Conservation (phyloP, 37 sponge, comb jelly and placozoan species). For the Cladorhizidae sp. region DNA sequence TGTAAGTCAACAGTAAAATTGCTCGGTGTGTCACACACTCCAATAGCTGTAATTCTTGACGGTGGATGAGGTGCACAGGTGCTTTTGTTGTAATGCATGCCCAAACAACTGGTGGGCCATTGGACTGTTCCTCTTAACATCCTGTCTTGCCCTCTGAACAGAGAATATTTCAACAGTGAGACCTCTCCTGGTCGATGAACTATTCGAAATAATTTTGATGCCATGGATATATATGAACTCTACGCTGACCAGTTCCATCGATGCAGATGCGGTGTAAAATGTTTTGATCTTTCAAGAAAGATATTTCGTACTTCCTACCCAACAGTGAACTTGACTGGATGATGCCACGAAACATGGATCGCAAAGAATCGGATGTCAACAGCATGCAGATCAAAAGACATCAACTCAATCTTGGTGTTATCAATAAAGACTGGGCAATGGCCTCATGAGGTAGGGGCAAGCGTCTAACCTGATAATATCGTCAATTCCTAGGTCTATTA, state of each 20-base stretch:
- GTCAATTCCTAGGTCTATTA: too few relatives aligned
- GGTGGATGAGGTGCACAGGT: slow-evolving; percentile 5
- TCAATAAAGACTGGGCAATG: too few relatives aligned
- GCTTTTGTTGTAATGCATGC: not conserved
- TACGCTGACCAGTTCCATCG: not conserved
- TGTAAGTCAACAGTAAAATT: not conserved
- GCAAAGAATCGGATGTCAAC: not conserved
- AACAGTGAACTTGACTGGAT: not conserved
- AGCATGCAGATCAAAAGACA: not conserved
- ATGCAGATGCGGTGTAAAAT: not conserved
- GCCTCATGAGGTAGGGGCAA: too few relatives aligned
- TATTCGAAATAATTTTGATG: not conserved
- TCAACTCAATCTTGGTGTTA: too few relatives aligned
- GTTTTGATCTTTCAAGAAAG: not conserved
- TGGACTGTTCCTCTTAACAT: not conserved
- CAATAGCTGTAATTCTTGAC: not conserved
- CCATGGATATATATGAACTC: not conserved
- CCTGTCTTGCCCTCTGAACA: not conserved
- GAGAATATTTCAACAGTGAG: not conserved
- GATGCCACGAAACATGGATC: not conserved
- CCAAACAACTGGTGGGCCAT: slow-evolving; percentile 11
- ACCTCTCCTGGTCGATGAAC: not conserved
- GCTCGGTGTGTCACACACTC: not conserved
- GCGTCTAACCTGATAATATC: too few relatives aligned
- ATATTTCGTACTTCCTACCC: slow-evolving; percentile 3